Evolutionary conservation across 2,113 vertebrate species (phyloP).

Genomic region (Hypanus sabinus): DNA sequence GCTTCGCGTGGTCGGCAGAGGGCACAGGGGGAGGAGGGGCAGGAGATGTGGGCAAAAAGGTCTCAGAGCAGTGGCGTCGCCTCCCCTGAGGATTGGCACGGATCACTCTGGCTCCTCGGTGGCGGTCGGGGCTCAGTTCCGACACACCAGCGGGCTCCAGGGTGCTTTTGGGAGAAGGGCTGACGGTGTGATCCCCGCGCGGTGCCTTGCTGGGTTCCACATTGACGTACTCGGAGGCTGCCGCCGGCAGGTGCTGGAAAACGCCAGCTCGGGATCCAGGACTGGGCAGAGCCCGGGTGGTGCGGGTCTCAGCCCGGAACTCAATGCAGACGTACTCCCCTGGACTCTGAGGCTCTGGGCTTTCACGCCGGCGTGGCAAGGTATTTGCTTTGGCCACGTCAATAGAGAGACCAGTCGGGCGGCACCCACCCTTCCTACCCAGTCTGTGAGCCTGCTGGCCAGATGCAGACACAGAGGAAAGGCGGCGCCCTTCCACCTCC

Average conservation of each 20-base stretch:
- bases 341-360: constrained; percentile 60
- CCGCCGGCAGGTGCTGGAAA: not conserved
- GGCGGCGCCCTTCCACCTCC: constrained; percentile 53
- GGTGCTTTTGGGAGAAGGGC: constrained; percentile 42
- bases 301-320: constrained; percentile 45
- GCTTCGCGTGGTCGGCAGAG: constrained; percentile 57
- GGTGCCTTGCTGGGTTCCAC: constrained; percentile 60
- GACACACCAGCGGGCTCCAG: constrained; percentile 44
- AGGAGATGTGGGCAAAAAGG: constrained; percentile 49
- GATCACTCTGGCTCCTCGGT: constrained; percentile 51
- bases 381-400: constrained; percentile 66
- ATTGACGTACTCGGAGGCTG: constrained; percentile 61
- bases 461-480: not conserved
- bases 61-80: constrained; percentile 63
- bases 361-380: constrained; percentile 58
- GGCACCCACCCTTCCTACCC: constrained; percentile 46
- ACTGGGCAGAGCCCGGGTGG: not conserved
- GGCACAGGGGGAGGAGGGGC: constrained; percentile 53
- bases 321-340: constrained; percentile 67
- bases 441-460: not conserved
- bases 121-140: constrained; percentile 43
- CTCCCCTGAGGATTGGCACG: constrained; percentile 55
- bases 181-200: too few species aligned
- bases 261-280: not conserved
- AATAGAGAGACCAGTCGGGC: constrained; percentile 59